Evolutionary conservation across 2,797 vertebrate species (phyloP), one percentile per base, ranked within the genome.

Genomic region (Pagetopsis macropterus): DNA sequence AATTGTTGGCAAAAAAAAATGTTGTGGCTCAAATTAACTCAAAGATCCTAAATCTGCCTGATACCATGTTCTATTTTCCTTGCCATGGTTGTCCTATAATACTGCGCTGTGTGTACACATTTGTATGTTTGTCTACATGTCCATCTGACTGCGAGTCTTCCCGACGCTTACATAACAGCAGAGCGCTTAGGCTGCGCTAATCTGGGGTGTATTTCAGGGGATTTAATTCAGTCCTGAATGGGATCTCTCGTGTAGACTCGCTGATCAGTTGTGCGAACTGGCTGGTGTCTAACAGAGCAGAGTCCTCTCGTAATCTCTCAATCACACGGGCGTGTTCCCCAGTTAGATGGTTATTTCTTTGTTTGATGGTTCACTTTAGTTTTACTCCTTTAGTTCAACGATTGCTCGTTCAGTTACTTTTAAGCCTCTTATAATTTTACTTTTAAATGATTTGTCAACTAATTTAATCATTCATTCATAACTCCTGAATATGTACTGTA

Each of bases 171-270:
- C 73, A 62, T 86, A 90, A 92, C 76, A 41, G 61, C 64, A 49
- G 66, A 65, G 78, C 63, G 72, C 74, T 87, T 70, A 70, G 64
- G 61, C 63, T 66, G 49, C 57, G 43, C 81, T 92, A 92, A 92
- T 93, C 88, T 81, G 78, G 69, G 82, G 76, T 88, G 78, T 82
- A 75, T 90, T 93, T 93, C 85, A 91, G 76, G 78, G 91, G 88
- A 88, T 92, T 92, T 87, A 54, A 84, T 84, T 89, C 85, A 85
- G 85, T 80, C 73, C 78, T 89, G 84, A 79, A 87, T 65, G 79
- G 81, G 86, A 75, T 88, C 72, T 51, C 81, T 82, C 7, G 45
- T 65, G 64, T 56, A 63, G 77, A 81, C 65, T 43, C 11, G n/a
- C 75, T 61, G 73, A 89, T 88, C 84, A 68, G 72, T 78, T 80